Evolutionary conservation across 2,113 vertebrate genomes (phyloP).

Genomic region (Sialia sialis): DNA sequence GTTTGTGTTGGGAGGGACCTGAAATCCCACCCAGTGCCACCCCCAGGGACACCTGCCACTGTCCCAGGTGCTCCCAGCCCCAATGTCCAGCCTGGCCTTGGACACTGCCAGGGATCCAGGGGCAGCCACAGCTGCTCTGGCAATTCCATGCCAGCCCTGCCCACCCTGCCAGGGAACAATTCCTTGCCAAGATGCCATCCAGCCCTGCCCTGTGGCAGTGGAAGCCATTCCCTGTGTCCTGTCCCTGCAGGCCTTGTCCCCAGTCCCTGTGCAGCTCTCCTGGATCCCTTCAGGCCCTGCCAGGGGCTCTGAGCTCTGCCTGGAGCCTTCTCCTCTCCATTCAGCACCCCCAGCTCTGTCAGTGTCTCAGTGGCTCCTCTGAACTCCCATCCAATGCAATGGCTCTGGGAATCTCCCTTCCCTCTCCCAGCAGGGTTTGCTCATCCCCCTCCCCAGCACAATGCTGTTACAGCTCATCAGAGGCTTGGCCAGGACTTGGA

Average conservation of each 20-base stretch:
- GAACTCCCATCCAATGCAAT: accelerated
- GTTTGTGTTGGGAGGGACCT: not conserved
- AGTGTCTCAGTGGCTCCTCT: not conserved
- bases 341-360: not conserved
- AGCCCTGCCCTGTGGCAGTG: not conserved
- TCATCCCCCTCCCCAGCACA: accelerated
- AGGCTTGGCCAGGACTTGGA: not conserved
- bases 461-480: not conserved
- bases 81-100: not conserved
- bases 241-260: not conserved
- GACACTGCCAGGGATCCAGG: not conserved
- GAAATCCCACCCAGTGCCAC: too few species aligned
- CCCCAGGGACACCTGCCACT: not conserved
- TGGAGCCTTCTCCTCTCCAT: not conserved
- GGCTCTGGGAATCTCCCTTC: not conserved
- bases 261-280: not conserved
- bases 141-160: not conserved
- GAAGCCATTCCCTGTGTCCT: not conserved
- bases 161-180: not conserved
- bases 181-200: not conserved
- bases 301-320: not conserved
- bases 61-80: not conserved
- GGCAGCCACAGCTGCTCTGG: not conserved
- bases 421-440: not conserved
- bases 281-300: not conserved